These are phyloP conservation scores for Hoplostethus mediterraneus DNA, from an alignment of 2,797 vertebrate species.

Conservation along the genomic window DNA sequence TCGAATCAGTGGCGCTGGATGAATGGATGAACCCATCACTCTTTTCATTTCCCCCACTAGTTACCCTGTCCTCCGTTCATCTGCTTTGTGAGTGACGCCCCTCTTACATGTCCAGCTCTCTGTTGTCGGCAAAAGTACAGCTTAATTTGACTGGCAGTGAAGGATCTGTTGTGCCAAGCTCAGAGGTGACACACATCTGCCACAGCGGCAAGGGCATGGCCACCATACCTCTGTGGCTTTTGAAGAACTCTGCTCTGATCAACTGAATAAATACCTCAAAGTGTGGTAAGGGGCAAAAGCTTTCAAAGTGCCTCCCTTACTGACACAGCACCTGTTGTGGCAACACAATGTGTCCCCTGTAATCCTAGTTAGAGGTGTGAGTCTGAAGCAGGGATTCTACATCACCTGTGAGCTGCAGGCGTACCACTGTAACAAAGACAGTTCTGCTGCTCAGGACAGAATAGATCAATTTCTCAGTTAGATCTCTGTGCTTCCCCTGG, in stretches of 20 bases:
- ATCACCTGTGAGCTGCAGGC: slow-evolving; percentile 35
- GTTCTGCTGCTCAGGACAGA: background rate
- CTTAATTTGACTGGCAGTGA: slow-evolving; percentile 37
- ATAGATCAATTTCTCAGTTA: slow-evolving; percentile 17
- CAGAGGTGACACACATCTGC: slow-evolving; percentile 4
- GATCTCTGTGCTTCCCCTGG: slow-evolving; percentile 4
- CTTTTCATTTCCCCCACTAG: slow-evolving; percentile 11
- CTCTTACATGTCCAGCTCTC: slow-evolving; percentile 10
- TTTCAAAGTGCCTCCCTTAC: background rate
- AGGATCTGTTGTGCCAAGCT: slow-evolving; percentile 14
- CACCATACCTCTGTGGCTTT: background rate
- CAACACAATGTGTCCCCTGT: slow-evolving; percentile 4
- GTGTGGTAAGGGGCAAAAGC: slow-evolving; percentile 4
- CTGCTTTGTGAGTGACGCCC: slow-evolving; percentile 35
- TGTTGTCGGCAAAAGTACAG: slow-evolving; percentile 1
- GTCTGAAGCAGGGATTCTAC: slow-evolving; percentile 28
- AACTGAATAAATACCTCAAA: slow-evolving; percentile 2
- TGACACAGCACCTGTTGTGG: background rate
- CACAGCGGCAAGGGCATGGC: background rate
- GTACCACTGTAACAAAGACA: background rate
- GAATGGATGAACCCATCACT: slow-evolving; percentile 12
- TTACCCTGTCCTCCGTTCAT: slow-evolving; percentile 4
- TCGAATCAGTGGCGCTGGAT: background rate
- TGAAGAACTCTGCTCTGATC: background rate
- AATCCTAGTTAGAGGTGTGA: slow-evolving; percentile 10